Conservation (phyloP, 2,797 vertebrate species). For the Hozukius guyotensis region DNA sequence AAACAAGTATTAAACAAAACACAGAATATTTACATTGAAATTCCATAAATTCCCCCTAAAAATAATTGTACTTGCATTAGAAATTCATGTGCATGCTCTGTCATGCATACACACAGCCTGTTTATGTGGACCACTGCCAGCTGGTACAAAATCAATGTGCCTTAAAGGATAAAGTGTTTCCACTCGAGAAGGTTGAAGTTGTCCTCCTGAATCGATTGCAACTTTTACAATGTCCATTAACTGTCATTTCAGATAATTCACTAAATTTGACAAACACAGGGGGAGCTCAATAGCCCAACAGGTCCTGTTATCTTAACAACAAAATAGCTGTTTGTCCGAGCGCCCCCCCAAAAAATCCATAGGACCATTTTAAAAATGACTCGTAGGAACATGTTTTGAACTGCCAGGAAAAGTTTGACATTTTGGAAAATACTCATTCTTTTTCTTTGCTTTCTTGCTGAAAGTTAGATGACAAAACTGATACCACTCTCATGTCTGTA, state of each 20-base stretch:
- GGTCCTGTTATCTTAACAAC: background rate
- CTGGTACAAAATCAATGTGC: constrained; percentile 25
- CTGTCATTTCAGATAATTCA: constrained; percentile 45
- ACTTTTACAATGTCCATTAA: constrained; percentile 27
- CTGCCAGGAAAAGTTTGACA: background rate
- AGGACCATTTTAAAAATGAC: background rate
- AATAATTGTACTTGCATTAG: background rate
- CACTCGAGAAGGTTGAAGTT: constrained; percentile 28
- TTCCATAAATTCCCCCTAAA: background rate
- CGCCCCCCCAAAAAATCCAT: background rate
- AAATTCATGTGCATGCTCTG: background rate
- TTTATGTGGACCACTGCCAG: constrained; percentile 5
- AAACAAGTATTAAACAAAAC: background rate
- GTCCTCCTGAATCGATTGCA: constrained; percentile 15
- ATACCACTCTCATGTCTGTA: background rate
- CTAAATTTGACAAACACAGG: constrained; percentile 20
- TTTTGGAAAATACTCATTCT: background rate
- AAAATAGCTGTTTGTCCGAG: background rate
- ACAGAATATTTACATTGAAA: background rate
- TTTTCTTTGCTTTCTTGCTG: background rate
- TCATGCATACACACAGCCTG: background rate
- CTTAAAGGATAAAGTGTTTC: constrained; percentile 30
- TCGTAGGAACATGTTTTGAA: background rate
- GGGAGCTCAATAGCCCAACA: constrained; percentile 4
- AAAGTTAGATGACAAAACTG: background rate